Evolutionary conservation across 2,797 vertebrate genomes (phyloP).

Genomic region (Hypotaenidia okinawae): DNA sequence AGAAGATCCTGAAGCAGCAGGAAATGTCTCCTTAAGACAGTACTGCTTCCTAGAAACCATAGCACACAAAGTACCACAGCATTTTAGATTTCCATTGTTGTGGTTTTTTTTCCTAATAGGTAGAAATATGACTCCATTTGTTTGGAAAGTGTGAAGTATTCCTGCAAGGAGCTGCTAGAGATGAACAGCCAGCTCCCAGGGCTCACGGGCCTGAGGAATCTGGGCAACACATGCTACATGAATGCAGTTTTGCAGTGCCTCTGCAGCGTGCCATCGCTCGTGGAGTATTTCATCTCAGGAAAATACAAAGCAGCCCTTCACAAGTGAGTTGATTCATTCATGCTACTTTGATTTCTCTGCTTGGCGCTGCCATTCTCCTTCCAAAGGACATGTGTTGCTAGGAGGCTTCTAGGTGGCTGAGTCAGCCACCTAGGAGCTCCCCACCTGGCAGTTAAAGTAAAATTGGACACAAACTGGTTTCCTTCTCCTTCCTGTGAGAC

Average conservation of each 20-base stretch:
- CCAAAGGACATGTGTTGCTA: rapidly evolving
- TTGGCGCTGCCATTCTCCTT: rapidly evolving
- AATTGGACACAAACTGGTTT: not conserved
- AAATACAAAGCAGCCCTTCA: constrained; percentile 73
- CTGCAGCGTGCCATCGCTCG: constrained; percentile 79
- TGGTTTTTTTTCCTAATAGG: not conserved
- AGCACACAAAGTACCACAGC: not conserved
- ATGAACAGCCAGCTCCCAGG: constrained; percentile 55
- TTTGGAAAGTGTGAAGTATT: not conserved
- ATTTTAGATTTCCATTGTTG: not conserved
- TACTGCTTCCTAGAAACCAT: rapidly evolving
- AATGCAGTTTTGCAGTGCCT: constrained; percentile 87
- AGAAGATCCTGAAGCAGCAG: not conserved
- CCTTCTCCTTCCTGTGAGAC: not conserved
- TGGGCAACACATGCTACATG: constrained; percentile 89
- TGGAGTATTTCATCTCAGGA: constrained; percentile 84
- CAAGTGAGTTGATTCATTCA: constrained; percentile 68
- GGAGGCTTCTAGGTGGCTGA: not conserved
- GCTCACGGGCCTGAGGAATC: constrained; percentile 85
- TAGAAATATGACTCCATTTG: not conserved
- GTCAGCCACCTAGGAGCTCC: not conserved
- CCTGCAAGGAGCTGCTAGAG: not conserved
- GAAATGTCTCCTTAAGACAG: not conserved
- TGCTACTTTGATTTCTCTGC: not conserved
- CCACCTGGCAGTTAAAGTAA: not conserved